A percentile compares a stretch with the other conserved stretches of the same genome.
Evolutionary conservation across 2,113 vertebrate genomes (phyloP).

Genomic region (Cairina moschata): DNA sequence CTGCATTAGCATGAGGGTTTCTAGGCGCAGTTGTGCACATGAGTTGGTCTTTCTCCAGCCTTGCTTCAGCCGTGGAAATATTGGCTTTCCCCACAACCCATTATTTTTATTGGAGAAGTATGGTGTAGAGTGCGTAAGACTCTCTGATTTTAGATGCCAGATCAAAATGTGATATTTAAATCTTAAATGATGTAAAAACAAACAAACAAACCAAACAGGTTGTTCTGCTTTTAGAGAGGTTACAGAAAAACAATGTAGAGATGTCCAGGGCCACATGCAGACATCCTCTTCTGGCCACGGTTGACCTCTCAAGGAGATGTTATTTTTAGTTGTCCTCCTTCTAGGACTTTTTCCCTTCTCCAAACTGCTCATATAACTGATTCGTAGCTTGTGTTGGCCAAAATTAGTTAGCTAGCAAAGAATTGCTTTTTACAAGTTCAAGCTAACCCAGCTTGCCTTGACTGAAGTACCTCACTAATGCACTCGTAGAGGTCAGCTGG

Average conservation of each 20-base stretch:
- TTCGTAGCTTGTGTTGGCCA: not conserved
- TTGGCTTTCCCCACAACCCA: not conserved
- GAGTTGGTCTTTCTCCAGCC: not conserved
- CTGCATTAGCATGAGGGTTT: not conserved
- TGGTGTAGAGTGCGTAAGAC: not conserved
- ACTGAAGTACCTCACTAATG: not conserved
- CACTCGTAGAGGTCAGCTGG: not conserved
- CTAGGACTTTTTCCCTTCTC: not conserved
- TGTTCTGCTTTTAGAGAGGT: not conserved
- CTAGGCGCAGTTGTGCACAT: rapidly evolving
- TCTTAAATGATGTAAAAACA: not conserved
- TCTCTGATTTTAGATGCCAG: not conserved
- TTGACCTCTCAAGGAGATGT: not conserved
- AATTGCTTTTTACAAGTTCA: not conserved
- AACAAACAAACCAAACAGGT: not conserved
- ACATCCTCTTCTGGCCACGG: not conserved
- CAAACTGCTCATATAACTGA: not conserved
- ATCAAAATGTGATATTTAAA: not conserved
- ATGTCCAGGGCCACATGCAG: not conserved
- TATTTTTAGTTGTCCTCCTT: not conserved
- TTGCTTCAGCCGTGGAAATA: not conserved
- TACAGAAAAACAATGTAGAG: not conserved
- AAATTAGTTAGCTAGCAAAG: not conserved
- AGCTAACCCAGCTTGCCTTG: not conserved
- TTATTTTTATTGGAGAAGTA: not conserved